These are phyloP conservation scores for Caenorhabditis imperialis DNA, from an alignment of 2,888 invertebrate species.

Conservation along the genomic window DNA sequence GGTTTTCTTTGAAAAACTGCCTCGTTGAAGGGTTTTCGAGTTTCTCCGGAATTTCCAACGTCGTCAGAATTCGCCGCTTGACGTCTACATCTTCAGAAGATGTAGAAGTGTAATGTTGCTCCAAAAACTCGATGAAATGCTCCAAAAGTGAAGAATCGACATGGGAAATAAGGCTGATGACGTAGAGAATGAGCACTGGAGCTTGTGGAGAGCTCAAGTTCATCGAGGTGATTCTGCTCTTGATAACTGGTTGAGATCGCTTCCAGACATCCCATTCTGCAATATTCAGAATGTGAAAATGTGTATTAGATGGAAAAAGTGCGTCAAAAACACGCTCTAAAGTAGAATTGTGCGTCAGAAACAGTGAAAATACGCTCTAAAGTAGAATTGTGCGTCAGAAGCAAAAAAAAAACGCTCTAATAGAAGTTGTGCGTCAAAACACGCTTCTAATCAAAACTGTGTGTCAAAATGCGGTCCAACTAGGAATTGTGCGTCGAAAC, in stretches of 20 bases:
- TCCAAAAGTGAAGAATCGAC: constrained; percentile 1
- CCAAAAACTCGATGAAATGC: constrained; percentile 6
- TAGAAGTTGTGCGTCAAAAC: no score
- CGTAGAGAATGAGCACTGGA: constrained; percentile 9
- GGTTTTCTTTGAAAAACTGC: constrained; percentile 13
- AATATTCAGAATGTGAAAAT: not conserved
- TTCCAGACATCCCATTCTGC: constrained; percentile 21
- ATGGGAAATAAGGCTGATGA: constrained; percentile 15
- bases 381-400: no score
- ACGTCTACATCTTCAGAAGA: no score
- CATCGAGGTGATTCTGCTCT: constrained; percentile 4
- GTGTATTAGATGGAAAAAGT: not conserved
- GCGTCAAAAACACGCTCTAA: not conserved
- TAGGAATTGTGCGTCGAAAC: no score
- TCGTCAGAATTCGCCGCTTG: no score
- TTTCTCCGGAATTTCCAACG: constrained; percentile 21
- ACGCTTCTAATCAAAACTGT: no score
- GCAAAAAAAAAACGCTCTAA: no score
- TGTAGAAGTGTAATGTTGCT: no score
- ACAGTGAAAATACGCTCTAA: no score
- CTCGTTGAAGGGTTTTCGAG: constrained; percentile 2
- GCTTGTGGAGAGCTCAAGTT: constrained; percentile 11
- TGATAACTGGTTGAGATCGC: constrained; percentile 7
- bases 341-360: no score
- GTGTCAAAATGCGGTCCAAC: no score